Evolutionary conservation across 1,140 invertebrate genomes (phyloP).

Genomic region (Thereuonema tuberculata): DNA sequence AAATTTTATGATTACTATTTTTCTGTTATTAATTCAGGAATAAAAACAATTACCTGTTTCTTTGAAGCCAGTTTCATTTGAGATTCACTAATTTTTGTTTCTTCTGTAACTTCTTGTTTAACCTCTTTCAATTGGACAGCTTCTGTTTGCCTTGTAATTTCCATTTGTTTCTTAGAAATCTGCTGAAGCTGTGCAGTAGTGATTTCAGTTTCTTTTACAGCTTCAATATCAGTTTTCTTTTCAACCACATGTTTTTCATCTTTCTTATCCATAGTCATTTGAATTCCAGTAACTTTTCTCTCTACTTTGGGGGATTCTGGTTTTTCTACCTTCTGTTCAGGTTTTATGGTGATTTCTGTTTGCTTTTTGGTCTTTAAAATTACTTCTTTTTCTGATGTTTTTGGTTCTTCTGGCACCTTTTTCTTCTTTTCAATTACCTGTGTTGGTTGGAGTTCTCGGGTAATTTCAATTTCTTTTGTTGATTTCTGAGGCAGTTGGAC

Average conservation of each 20-base stretch:
- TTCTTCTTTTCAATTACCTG: not conserved
- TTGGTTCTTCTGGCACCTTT: slow-evolving; percentile 4
- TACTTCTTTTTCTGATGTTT: not conserved
- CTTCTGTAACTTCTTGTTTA: too few relatives aligned
- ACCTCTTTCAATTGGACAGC: too few relatives aligned
- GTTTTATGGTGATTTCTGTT: not conserved
- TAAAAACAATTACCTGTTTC: too few relatives aligned
- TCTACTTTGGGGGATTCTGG: not conserved
- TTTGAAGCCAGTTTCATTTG: too few relatives aligned
- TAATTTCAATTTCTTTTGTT: not conserved
- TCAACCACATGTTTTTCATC: not conserved
- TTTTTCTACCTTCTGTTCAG: not conserved
- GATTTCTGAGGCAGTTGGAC: not conserved
- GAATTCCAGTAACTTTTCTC: slow-evolving; percentile 3
- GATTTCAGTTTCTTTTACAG: too few relatives aligned
- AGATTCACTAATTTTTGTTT: too few relatives aligned
- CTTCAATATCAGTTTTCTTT: not conserved
- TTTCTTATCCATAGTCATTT: slow-evolving; percentile 5
- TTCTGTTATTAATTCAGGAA: too few relatives aligned
- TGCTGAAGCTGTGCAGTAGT: too few relatives aligned
- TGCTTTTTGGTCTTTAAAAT: not conserved
- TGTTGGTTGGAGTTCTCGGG: not conserved
- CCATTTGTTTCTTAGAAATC: too few relatives aligned
- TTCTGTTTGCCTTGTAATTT: too few relatives aligned
- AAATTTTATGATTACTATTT: too few relatives aligned